These are phyloP conservation scores for Hydropotes inermis DNA, from an alignment of 2,113 vertebrate species.

Conservation along the genomic window DNA sequence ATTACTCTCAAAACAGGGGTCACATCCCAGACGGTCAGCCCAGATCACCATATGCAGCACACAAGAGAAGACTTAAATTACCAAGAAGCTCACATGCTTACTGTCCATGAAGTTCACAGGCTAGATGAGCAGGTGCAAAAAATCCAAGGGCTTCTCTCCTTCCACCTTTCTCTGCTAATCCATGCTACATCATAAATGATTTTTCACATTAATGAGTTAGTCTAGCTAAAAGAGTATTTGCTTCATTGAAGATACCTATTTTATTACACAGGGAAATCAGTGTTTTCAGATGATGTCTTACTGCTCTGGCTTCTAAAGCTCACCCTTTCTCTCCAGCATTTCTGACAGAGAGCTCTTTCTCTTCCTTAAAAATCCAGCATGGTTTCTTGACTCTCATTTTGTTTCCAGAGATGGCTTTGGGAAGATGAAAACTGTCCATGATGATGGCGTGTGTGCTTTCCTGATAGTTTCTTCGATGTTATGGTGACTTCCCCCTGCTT, in stretches of 20 bases:
- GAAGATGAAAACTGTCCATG: not conserved
- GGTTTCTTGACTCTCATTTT: not conserved
- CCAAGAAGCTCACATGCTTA: not conserved
- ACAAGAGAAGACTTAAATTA: not conserved
- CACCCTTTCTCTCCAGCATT: not conserved
- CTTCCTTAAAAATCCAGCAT: not conserved
- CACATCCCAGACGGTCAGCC: slow-evolving; percentile 51
- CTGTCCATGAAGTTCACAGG: slow-evolving; percentile 22
- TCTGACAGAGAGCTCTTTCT: not conserved
- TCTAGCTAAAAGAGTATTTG: not conserved
- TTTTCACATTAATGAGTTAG: slow-evolving; percentile 8
- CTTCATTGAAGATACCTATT: not conserved
- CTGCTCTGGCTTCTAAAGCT: not conserved
- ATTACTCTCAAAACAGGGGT: slow-evolving; percentile 64
- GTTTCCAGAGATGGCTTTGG: not conserved
- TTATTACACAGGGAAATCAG: not conserved
- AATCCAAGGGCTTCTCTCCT: slow-evolving; percentile 20
- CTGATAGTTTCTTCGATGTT: not conserved
- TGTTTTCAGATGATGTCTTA: slow-evolving; percentile 12
- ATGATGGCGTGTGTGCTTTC: not conserved
- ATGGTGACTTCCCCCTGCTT: not conserved
- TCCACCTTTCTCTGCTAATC: slow-evolving; percentile 19
- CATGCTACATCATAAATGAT: not conserved
- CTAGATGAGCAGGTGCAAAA: not conserved
- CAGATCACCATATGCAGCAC: slow-evolving; percentile 55